Conservation (phyloP, 1,140 invertebrate species). For the Leguminivora glycinivorella region DNA sequence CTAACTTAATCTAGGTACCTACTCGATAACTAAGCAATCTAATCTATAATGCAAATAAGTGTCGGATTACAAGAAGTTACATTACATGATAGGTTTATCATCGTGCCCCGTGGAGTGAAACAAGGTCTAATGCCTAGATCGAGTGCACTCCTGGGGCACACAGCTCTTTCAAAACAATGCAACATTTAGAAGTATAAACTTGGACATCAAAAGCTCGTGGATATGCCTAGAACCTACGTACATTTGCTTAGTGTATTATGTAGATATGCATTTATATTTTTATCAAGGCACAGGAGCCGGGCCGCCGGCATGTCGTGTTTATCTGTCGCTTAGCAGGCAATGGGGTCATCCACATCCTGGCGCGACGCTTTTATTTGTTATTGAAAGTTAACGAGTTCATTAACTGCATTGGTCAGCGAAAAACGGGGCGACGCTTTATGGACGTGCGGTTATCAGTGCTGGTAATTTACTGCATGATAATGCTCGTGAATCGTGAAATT, state of each 20-base stretch:
- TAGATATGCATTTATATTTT: slow-evolving; percentile 17
- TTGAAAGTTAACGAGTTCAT: slow-evolving; percentile 26
- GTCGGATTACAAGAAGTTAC: slow-evolving; percentile 49
- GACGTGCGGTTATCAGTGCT: slow-evolving; percentile 3
- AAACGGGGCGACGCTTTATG: slow-evolving; percentile 19
- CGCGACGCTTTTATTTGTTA: slow-evolving; percentile 23
- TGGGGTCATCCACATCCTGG: slow-evolving; percentile 23
- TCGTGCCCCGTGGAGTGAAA: slow-evolving; percentile 60
- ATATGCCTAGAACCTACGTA: slow-evolving; percentile 52
- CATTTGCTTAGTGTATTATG: slow-evolving; percentile 11
- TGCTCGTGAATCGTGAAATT: slow-evolving; percentile 22
- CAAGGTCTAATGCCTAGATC: slow-evolving; percentile 72
- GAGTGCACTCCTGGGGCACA: slow-evolving; percentile 61
- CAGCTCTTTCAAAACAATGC: slow-evolving; percentile 40
- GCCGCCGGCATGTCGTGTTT: slow-evolving; percentile 1
- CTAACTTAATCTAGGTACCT: slow-evolving; percentile 46
- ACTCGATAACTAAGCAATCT: slow-evolving; percentile 50
- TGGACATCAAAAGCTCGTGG: slow-evolving; percentile 48
- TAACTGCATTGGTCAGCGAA: slow-evolving; percentile 28
- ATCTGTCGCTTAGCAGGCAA: slow-evolving; percentile 22
- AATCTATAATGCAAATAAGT: slow-evolving; percentile 57
- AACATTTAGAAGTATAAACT: slow-evolving; percentile 32
- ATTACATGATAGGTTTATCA: slow-evolving; percentile 31
- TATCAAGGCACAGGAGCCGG: slow-evolving; percentile 32
- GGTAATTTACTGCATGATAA: slow-evolving; percentile 28